These are phyloP conservation scores for Hippopotamyrus pictus DNA, from an alignment of 2,797 vertebrate genomes.

Conservation along the genomic window DNA sequence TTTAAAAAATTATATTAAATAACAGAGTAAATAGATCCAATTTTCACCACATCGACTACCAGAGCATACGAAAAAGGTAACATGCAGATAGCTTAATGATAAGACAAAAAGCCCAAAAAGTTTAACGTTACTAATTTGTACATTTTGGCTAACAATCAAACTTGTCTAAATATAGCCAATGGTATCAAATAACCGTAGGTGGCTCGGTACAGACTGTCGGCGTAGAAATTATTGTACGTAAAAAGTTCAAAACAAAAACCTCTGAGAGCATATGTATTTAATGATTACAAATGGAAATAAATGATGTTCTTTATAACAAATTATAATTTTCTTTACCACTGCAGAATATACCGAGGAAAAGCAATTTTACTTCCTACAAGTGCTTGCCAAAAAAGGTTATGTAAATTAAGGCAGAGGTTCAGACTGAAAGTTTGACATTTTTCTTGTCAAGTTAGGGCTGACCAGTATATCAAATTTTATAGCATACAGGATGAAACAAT, in stretches of 20 bases:
- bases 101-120: background rate
- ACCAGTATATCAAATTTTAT: background rate
- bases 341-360: background rate
- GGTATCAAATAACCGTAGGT: background rate
- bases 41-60: background rate
- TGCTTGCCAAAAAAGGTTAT: background rate
- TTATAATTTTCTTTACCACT: background rate
- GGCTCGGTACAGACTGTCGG: background rate
- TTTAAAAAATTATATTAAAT: background rate
- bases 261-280: background rate
- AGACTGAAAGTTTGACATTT: background rate
- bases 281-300: background rate
- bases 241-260: background rate
- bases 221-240: background rate
- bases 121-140: background rate
- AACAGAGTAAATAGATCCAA: background rate
- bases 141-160: background rate
- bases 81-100: background rate
- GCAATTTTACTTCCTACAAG: background rate
- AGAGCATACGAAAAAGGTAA: background rate
- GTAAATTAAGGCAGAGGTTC: background rate
- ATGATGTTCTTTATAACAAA: background rate
- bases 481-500: background rate
- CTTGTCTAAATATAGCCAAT: background rate
- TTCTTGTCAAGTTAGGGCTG: background rate